phyloP scores from a whole-genome alignment of 2,888 invertebrate genomes.

The Arenicola marina region DNA sequence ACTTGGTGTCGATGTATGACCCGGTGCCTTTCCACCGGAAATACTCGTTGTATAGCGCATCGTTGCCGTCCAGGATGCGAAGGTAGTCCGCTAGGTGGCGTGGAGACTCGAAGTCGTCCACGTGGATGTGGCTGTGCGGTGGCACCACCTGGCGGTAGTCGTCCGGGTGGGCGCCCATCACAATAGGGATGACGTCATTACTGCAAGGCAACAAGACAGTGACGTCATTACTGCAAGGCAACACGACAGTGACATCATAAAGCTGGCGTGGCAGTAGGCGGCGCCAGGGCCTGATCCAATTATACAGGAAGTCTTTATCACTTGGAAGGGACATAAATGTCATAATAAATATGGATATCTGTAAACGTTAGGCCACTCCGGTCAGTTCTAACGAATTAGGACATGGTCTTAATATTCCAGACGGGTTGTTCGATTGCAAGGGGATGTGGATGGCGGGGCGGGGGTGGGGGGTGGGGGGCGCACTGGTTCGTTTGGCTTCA shows the following conservation, averaged over 20 bases:
- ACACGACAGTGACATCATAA: constrained; percentile 18
- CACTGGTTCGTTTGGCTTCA: too few species aligned
- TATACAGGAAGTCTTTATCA: too few species aligned
- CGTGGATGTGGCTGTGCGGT: constrained; percentile 89
- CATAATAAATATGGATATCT: too few species aligned
- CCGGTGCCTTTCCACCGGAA: constrained; percentile 89
- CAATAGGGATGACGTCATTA: constrained; percentile 31
- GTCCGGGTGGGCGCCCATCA: constrained; percentile 32
- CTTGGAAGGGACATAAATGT: too few species aligned
- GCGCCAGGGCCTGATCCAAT: too few species aligned
- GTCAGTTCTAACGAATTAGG: too few species aligned
- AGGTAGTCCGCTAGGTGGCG: constrained; percentile 86
- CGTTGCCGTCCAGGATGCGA: constrained; percentile 81
- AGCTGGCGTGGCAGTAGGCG: too few species aligned
- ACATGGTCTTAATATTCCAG: too few species aligned
- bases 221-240: constrained; percentile 25
- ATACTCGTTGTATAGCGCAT: constrained; percentile 90
- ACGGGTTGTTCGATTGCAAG: too few species aligned
- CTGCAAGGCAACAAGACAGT: constrained; percentile 10
- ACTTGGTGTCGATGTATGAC: constrained; percentile 92
- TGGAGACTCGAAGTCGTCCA: constrained; percentile 90
- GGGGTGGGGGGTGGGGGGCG: too few species aligned
- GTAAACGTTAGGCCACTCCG: too few species aligned
- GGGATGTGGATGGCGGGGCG: too few species aligned
- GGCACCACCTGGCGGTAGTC: constrained; percentile 72